Evolutionary conservation across 1,140 invertebrate genomes (phyloP), one percentile per base, ranked within the genome.

Genomic region (Schlechtendalia chinensis): DNA sequence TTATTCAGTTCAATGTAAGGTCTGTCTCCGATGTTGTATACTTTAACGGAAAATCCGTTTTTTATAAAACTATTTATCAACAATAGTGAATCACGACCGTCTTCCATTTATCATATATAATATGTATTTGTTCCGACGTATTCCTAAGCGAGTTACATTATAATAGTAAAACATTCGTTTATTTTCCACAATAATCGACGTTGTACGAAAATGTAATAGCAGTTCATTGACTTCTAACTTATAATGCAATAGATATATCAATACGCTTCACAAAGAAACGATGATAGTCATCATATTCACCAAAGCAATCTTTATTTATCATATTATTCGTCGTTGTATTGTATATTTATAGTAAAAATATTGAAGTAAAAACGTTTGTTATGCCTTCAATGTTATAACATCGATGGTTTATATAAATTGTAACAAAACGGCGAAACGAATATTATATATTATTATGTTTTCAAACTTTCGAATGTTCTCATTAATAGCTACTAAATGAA

Each of bases 241-340:
- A 22, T 45, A 65, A 19, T 29, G 59, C 5, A 39, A 12, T 65
- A 39, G 61, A 6, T 22, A 6, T 22, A 58, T 58, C 72, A 53
- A 75, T 75, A 75, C 29, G 54, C 54, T 75, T 75, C 72, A 58
- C 50, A 17, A 58, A 75, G 53, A 58, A 32, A 58, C n/a, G 12
- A 75, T 29, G 50, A 22, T 58, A n/a, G 61, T 39, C 61, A 32
- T 65, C 24, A 61, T 39, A 8, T 32, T 32, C 24, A 61, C 16
- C 59, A 1, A 54, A 17, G 53, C 53, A 4, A 54, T 54, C 17
- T 54, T 54, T 54, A 54, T 54, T 54, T 54, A 54, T 54, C 19
- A 54, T 6, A 54, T 54, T 54, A 16, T 54, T 54, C 53, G 19
- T 19, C 16, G 19, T 54, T 17, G 53, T 54, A 54, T 19, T 19